Conservation (phyloP, 1,140 invertebrate species). For the Temnothorax curvispinosus region DNA sequence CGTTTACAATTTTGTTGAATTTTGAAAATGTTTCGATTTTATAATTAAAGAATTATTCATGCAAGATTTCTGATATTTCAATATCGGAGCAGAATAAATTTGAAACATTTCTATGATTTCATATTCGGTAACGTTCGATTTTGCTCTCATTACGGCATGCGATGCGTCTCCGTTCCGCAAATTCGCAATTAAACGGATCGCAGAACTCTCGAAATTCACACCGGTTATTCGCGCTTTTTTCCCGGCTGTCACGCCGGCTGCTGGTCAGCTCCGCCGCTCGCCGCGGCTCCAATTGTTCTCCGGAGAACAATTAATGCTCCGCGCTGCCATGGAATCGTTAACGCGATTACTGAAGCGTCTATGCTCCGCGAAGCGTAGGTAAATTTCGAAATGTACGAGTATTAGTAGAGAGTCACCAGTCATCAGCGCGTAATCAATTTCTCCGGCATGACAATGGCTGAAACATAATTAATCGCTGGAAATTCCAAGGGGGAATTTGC, state of each 20-base stretch:
- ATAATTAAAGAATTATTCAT: not conserved
- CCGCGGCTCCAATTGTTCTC: conserved; percentile 59
- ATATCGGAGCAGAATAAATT: not conserved
- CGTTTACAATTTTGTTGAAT: not conserved
- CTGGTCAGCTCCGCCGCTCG: conserved; percentile 2
- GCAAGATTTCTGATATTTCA: not conserved
- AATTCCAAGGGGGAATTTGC: conserved; percentile 33
- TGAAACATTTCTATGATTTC: not conserved
- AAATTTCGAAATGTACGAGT: conserved; percentile 17
- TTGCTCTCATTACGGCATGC: not conserved
- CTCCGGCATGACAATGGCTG: conserved; percentile 51
- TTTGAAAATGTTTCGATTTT: not conserved
- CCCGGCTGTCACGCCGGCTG: not conserved
- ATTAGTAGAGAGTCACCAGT: conserved; percentile 49
- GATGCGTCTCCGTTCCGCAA: conserved; percentile 13
- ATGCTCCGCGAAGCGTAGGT: not conserved
- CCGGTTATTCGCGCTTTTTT: conserved; percentile 5
- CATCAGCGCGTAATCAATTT: conserved; percentile 67
- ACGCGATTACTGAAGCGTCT: conserved; percentile 58
- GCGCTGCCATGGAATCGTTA: conserved; percentile 60
- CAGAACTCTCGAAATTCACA: conserved; percentile 22
- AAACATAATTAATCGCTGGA: conserved; percentile 64
- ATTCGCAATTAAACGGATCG: conserved; percentile 40
- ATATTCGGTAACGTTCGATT: not conserved
- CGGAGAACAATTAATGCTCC: conserved; percentile 66